Evolutionary conservation across 2,797 vertebrate species (phyloP), one percentile per base, ranked within the genome.

Genomic region (Zalophus californianus): DNA sequence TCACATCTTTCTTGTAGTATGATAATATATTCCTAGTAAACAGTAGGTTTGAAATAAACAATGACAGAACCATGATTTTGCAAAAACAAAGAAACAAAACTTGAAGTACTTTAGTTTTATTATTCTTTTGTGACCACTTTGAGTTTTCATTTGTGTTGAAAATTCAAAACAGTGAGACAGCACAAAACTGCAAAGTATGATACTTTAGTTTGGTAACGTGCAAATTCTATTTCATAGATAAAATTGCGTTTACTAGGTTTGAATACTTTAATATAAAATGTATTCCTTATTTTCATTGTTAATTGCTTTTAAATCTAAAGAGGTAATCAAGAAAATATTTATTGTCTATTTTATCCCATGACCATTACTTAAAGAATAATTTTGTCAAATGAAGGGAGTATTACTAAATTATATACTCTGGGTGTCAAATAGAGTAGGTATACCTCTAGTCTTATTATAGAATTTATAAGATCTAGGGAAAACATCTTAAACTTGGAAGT

Each of bases 251-350:
- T 18, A 85, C 44, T 77, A 89, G 87, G 83, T 80, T 54, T 66
- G 7, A 95, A 79, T 70, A 77, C 35, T 73, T 96, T 90, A 93
- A 91, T 93, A 86, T 73, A 48, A 92, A 92, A 85, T 83, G 1
- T 32, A 58, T 32, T 70, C 52, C 27, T 95, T 64, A 50, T 84
- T 89, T 91, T 72, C 94, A 79, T 60, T 85, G 25, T 62, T 85
- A 44, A 52, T 60, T 97, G 32, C 25, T 92, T 92, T 97, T 56
- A 58, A 92, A 94, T 73, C 16, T 32, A 60, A 80, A 75, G 25
- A 66, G 87, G 12, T 58, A 84, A 83, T 66, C 21, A 70, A 92
- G 54, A 79, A 90, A 92, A 87, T 56, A 68, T 91, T 68, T 48
- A 73, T 41, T 75, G 13, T n/a, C n/a, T 60, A 14, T 25, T 75